Percentiles rank a stretch among this genome's conserved stretches.
phyloP scores from a whole-genome alignment of 2,888 invertebrate species.

The Zygogramma bicolorata region DNA sequence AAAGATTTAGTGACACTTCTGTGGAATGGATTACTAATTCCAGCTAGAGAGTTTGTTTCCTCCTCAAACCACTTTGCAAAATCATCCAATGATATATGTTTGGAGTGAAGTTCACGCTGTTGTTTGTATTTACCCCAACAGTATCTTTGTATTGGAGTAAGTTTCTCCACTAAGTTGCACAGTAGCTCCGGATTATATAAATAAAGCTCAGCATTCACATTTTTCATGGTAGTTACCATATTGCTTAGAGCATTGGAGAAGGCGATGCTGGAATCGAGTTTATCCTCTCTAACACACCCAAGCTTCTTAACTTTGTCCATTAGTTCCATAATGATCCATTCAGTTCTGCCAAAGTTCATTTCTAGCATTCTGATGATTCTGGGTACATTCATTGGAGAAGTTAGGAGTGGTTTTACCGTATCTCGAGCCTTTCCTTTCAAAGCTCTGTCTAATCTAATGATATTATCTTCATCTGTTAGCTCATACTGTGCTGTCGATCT shows the following conservation, averaged over 20 bases:
- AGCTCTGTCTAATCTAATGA: not conserved
- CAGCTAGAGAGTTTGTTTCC: not conserved
- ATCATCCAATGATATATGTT: not conserved
- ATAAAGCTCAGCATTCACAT: constrained; percentile 1
- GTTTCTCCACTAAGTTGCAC: not conserved
- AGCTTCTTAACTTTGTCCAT: constrained; percentile 6
- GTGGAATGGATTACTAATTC: constrained; percentile 19
- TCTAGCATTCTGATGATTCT: no score
- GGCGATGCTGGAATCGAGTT: not conserved
- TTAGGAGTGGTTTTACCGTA: constrained; percentile 3
- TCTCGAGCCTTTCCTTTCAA: constrained; percentile 6
- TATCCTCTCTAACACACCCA: not conserved
- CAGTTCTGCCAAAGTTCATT: constrained; percentile 7
- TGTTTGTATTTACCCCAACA: not conserved
- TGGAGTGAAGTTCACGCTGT: not conserved
- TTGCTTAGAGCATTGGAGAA: not conserved
- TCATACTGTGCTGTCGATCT: not conserved
- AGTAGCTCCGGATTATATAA: not conserved
- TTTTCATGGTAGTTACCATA: constrained; percentile 17
- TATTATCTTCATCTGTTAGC: constrained; percentile 2
- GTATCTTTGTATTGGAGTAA: constrained; percentile 9
- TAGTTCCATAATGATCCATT: constrained; percentile 6
- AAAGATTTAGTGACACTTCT: not conserved
- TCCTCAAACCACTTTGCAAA: not conserved
- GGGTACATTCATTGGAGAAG: no score